A percentile compares a stretch with the other conserved stretches of the same genome.
Conservation (phyloP, 2,113 vertebrate species). For the Vulpes vulpes region DNA sequence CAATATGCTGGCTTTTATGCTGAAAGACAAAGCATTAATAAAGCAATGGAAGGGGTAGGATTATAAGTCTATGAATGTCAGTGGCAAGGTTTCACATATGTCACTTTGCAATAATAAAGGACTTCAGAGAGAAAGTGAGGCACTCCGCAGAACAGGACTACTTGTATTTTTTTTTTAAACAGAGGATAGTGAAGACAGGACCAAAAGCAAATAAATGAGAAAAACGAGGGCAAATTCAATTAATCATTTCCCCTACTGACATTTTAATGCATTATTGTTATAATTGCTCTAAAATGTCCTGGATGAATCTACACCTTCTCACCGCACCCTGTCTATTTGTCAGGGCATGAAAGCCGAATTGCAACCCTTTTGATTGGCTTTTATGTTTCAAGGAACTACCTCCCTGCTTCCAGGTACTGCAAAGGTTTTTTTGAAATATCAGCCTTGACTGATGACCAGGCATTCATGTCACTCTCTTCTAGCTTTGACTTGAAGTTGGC, state of each 20-base stretch:
- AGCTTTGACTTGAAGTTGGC: background rate
- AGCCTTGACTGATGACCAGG: background rate
- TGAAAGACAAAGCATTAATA: slow-evolving; percentile 86
- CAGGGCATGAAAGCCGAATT: slow-evolving; percentile 84
- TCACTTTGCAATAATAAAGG: slow-evolving; percentile 84
- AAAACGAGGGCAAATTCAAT: slow-evolving; percentile 89
- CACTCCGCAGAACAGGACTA: slow-evolving; percentile 58
- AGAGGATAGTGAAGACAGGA: slow-evolving; percentile 71
- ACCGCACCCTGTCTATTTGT: slow-evolving; percentile 86
- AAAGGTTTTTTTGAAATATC: background rate
- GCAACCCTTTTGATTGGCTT: slow-evolving; percentile 63
- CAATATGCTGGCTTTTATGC: slow-evolving; percentile 77
- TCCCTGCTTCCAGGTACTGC: slow-evolving; percentile 11
- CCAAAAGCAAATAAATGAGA: slow-evolving; percentile 84
- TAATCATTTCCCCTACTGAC: slow-evolving; percentile 88
- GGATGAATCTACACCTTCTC: slow-evolving; percentile 84
- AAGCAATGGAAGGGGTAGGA: slow-evolving; percentile 82
- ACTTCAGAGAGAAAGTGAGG: slow-evolving; percentile 72
- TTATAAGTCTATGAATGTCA: slow-evolving; percentile 86
- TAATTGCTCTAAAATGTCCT: slow-evolving; percentile 88
- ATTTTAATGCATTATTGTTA: slow-evolving; percentile 91
- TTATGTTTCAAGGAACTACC: background rate
- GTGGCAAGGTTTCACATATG: slow-evolving; percentile 83
- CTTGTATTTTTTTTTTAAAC: slow-evolving; percentile 79
- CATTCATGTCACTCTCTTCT: background rate